Base-by-base conservation (phyloP, 2,888 invertebrate species). In the Callyntrura guangdongensis region DNA sequence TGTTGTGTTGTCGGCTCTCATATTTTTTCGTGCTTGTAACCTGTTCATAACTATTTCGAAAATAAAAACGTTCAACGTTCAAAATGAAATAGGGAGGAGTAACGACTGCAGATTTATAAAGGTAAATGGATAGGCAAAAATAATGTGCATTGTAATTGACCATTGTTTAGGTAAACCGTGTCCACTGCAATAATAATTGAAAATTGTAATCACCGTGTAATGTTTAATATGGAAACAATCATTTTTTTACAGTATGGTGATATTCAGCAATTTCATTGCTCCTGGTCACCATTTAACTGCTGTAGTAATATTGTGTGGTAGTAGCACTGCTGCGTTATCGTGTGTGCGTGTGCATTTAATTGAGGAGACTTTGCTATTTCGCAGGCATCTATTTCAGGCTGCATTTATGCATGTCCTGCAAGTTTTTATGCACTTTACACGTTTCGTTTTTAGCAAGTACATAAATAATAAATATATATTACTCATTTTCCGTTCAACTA, bases 101-200 rank as follows among this genome's bases (percentile, higher is more conserved):
- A 2, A 14, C 53, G 5, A 14, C 5, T 9, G 53, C 53, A 11
- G 11, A 53, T 53, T 53, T 67, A 67, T 27, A 27, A 5, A 0
- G 14, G 11, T 14, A 67, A 4, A 9, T 9, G 11, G 4, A 67
- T 25, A 67, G 14, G 12, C n/a, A n/a, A 14, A 67, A 11, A 67
- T 12, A 27, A 67, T 67, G 11, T 53, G n/a, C 8, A 67, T 27
- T 27, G n/a, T 53, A n/a, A 53, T 9, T 27, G 27, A 27, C 27
- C 27, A 67, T 67, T 67, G 67, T 67, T 67, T 67, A 12, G 67
- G 67, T 27, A 9, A 67, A 67, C 67, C 67, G 27, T 67, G 27
- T 67, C 67, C 67, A 67, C 67, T 27, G 20, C 25, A 67, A 14
- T 27, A 67, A 27, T 27, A 67, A 67, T 67, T 67, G 67, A 27